Evolutionary conservation across 2,888 invertebrate genomes (phyloP), one percentile per base, ranked within the genome.

Genomic region (Himalopsyche kuldschensis): DNA sequence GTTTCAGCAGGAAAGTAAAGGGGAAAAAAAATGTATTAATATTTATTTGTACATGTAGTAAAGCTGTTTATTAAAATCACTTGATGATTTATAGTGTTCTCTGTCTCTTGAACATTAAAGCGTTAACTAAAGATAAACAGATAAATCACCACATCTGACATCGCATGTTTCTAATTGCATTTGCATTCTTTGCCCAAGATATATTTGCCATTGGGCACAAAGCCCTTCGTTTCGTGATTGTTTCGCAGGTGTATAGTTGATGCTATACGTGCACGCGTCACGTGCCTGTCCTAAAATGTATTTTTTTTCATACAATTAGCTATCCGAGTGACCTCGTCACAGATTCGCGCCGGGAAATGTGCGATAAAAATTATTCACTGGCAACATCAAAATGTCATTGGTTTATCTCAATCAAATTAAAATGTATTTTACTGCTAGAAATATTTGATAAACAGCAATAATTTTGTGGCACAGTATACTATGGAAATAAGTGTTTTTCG

Each of bases 291-390:
- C 82, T 78, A 69, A 47, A 35, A 35, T 20, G 30, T 76, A 46
- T 27, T 55, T 55, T 47, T 83, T 84, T 79, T 47, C 79, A 48
- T 75, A 69, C 35, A 79, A 79, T 80, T 63, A 84, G 55, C 82
- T 82, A 20, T 20, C 20, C 55, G 76, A 84, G 80, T 75, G 82
- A 32, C 84, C 84, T 84, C 77, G 84, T 84, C 84, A 84, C 82
- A 82, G 77, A 82, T 84, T 82, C 24, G 46, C 77, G 48, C 8
- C 55, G 78, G 32, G 32, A 55, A 82, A 82, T 30, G 78, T 82
- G 79, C 55, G 48, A 47, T 84, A 41, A 80, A 48, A 77, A 55
- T 31, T 31, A 75, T 75, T 48, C 82, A 63, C 55, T 17, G 81
- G 55, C 63, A 1, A 24, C 24, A 11, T 24, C 32, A 75, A 75